Percentiles rank a stretch among this genome's conserved stretches.
Conservation (phyloP, 2,113 vertebrate genomes). For the Neotragus pygmaeus region DNA sequence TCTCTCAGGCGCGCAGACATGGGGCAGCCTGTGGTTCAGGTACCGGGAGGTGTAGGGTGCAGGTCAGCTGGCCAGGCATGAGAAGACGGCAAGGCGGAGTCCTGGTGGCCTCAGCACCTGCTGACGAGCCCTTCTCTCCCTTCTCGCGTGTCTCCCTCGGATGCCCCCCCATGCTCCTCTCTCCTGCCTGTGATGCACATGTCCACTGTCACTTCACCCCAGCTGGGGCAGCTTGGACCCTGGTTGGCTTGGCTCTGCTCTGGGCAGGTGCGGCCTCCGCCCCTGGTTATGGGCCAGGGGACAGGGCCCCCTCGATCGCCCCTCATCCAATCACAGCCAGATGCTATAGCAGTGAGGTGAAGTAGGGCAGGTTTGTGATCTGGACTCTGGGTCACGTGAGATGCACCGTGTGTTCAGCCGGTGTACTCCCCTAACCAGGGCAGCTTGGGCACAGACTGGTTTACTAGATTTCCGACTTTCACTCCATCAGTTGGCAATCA, state of each 20-base stretch:
- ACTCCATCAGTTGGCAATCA: neutral
- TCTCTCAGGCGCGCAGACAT: neutral
- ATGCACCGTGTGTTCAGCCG: neutral
- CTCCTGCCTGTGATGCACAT: neutral
- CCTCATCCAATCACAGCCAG: neutral
- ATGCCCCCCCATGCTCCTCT: fast-evolving
- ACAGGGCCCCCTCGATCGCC: too few relatives aligned
- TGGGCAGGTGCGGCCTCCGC: fast-evolving
- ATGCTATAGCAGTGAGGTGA: neutral
- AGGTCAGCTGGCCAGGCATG: neutral
- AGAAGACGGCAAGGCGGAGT: neutral
- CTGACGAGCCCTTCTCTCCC: fast-evolving
- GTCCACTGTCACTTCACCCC: fast-evolving
- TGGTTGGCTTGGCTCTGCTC: neutral
- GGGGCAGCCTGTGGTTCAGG: neutral
- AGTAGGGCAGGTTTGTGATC: neutral
- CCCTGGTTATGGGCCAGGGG: neutral
- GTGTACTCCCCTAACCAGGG: neutral
- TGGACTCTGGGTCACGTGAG: neutral
- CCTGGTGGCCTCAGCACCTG: neutral
- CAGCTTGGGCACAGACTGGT: neutral
- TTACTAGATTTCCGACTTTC: neutral
- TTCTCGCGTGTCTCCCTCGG: fast-evolving
- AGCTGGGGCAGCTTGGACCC: neutral
- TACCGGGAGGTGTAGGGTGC: neutral